Evolutionary conservation across 2,113 vertebrate genomes (phyloP), one percentile per base, ranked within the genome.

Genomic region (Ceuthmochares aereus): DNA sequence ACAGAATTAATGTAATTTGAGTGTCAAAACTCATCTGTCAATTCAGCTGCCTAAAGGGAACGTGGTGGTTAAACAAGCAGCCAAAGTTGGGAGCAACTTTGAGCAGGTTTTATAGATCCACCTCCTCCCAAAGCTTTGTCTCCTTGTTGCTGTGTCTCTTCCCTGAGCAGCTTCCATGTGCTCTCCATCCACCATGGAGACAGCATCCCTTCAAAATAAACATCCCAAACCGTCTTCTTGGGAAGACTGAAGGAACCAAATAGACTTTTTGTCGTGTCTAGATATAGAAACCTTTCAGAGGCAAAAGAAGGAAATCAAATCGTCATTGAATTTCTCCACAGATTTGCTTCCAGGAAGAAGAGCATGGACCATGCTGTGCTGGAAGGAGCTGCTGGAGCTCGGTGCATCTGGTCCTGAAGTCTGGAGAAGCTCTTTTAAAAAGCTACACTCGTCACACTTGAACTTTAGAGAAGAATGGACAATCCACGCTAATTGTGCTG

Each of bases 381-480:
- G 81, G 59, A 51, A 80, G 83, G 54, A 91, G 90, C 18, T 54
- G 60, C 69, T 62, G 91, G 84, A 91, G 78, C 96, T 82, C 80
- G 6, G 64, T 14, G 82, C 89, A 88, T 43, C 97, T 77, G 42
- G 81, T 91, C 91, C 58, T 27, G 43, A 26, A 34, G 73, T 49
- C 93, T 47, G 20, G 76, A 89, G 91, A 52, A 74, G 54, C 60
- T 9, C 15, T 32, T 83, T 62, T 4, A 49, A 91, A 96, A 91
- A 79, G 84, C 96, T 60, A 45, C 83, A 40, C 26, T 58, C 40
- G 36, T 93, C 93, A 94, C 93, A 73, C 76, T 68, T 73, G 93
- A 96, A 92, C 91, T 97, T 82, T 29, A 52, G 93, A 86, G 84
- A 88, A 95, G 97, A 96, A 95, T 4, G 78, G 91, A 95, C 96